These are phyloP conservation scores for Nansenia antarctica DNA, from an alignment of 2,113 vertebrate genomes.

Conservation along the genomic window DNA sequence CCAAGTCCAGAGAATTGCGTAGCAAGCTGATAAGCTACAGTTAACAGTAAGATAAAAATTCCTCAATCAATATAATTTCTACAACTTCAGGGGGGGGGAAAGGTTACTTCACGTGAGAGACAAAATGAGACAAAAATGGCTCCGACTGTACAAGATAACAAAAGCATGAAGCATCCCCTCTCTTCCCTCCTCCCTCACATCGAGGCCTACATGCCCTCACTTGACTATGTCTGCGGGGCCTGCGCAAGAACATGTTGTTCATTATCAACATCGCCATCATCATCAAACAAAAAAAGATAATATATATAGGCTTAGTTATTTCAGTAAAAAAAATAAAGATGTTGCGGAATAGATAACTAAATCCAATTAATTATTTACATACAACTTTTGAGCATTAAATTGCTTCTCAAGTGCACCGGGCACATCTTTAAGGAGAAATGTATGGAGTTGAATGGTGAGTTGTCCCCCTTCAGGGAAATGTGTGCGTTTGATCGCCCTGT, in stretches of 20 bases:
- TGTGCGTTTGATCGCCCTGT: slow-evolving; percentile 45
- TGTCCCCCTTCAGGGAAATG: slow-evolving; percentile 9
- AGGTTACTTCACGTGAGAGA: too few species aligned
- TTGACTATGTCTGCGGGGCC: slow-evolving; percentile 49
- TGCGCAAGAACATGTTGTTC: not conserved
- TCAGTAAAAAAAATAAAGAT: too few species aligned
- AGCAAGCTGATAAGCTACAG: not conserved
- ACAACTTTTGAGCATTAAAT: too few species aligned
- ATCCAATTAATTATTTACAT: too few species aligned
- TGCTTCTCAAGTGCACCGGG: not conserved
- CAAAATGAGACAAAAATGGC: not conserved
- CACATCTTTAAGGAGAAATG: not conserved
- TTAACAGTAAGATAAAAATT: not conserved
- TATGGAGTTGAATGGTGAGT: slow-evolving; percentile 13
- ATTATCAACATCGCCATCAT: not conserved
- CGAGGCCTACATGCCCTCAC: slow-evolving; percentile 58
- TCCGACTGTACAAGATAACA: slow-evolving; percentile 14
- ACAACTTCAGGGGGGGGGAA: too few species aligned
- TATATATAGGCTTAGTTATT: too few species aligned
- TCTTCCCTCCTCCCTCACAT: slow-evolving; percentile 10
- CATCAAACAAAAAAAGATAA: too few species aligned
- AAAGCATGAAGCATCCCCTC: not conserved
- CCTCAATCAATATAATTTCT: not conserved
- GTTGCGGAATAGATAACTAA: too few species aligned
- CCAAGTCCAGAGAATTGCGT: not conserved